A percentile compares a stretch with the other conserved stretches of the same genome.
Conservation (phyloP, 2,113 vertebrate genomes). For the Hippocampus barbouri region DNA sequence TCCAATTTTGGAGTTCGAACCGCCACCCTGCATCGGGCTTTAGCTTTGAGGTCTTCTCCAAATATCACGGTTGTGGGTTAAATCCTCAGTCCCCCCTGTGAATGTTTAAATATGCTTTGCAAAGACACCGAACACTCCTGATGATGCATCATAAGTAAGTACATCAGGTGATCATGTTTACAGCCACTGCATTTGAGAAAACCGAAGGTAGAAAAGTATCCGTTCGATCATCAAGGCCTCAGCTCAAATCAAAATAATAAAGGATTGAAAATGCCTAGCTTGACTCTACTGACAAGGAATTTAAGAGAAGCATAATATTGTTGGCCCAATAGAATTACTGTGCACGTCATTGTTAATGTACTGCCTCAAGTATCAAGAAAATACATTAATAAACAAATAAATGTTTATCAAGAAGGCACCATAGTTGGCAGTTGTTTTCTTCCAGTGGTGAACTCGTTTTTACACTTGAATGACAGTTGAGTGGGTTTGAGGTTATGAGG, state of each 20-base stretch:
- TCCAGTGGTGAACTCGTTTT: not conserved
- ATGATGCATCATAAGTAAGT: not conserved
- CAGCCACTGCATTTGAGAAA: no score
- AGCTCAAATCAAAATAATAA: not conserved
- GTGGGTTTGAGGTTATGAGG: not conserved
- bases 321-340: not conserved
- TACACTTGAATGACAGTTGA: not conserved
- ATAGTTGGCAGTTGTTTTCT: not conserved
- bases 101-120: not conserved
- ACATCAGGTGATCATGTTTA: no score
- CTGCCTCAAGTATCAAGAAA: no score
- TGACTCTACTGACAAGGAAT: not conserved
- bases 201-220: no score
- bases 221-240: no score
- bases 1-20: not conserved
- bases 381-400: no score
- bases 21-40: not conserved
- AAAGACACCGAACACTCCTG: not conserved
- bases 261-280: not conserved
- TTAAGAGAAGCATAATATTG: not conserved
- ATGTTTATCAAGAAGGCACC: no score
- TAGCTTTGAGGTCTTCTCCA: not conserved
- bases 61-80: not conserved
- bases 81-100: no score
- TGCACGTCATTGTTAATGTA: not conserved